A percentile compares a stretch with the other conserved stretches of the same genome.
Evolutionary conservation across 2,888 invertebrate genomes (phyloP).

Genomic region (Ichneumon xanthorius): DNA sequence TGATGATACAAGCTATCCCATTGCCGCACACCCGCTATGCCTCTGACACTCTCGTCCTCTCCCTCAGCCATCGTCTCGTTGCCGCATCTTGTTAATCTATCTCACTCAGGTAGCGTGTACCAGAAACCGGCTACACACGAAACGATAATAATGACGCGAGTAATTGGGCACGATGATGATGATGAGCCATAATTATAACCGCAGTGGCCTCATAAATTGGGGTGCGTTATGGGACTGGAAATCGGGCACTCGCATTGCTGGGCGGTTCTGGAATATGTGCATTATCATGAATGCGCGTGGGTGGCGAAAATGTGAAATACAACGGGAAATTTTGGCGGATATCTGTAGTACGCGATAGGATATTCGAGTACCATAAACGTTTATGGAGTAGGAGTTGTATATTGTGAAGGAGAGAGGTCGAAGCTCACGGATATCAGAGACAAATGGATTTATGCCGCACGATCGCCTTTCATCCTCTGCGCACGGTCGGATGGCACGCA

Average conservation of each 20-base stretch:
- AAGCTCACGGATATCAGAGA: slow-evolving; percentile 3
- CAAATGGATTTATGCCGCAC: slow-evolving; percentile 18
- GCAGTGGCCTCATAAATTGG: slow-evolving; percentile 44
- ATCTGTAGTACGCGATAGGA: slow-evolving; percentile 10
- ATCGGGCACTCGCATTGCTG: slow-evolving; percentile 3
- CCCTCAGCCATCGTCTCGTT: not conserved
- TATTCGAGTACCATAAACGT: slow-evolving; percentile 11
- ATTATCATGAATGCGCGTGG: not conserved
- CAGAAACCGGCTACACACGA: slow-evolving; percentile 29
- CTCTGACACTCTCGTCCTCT: not conserved
- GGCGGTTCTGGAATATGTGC: not conserved
- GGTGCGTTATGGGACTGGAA: slow-evolving; percentile 15
- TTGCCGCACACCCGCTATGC: slow-evolving; percentile 5
- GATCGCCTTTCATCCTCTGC: slow-evolving; percentile 6
- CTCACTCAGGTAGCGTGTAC: not conserved
- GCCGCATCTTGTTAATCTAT: not conserved
- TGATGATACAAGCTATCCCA: slow-evolving; percentile 24
- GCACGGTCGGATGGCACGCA: not conserved
- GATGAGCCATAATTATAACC: slow-evolving; percentile 49
- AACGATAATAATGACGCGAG: slow-evolving; percentile 51
- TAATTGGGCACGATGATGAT: slow-evolving; percentile 50
- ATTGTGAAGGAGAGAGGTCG: not conserved
- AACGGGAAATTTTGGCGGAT: not conserved
- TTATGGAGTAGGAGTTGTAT: not conserved
- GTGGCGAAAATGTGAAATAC: slow-evolving; percentile 6